Percentiles rank a stretch among this genome's conserved stretches.
phyloP scores from a whole-genome alignment of 2,888 invertebrate genomes.

The Eupithecia subfuscata region DNA sequence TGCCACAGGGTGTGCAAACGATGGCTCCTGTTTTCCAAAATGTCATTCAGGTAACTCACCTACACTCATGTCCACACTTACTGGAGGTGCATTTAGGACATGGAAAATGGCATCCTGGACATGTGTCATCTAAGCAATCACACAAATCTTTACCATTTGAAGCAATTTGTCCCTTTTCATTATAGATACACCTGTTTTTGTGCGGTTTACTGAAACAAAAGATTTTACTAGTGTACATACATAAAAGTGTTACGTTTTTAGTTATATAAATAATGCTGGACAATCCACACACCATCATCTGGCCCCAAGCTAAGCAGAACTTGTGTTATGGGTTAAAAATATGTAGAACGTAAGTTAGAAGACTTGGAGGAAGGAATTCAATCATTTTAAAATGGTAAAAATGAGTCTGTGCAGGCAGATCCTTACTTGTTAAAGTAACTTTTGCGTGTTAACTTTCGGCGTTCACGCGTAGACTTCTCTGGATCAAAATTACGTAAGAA shows the following conservation, averaged over 20 bases:
- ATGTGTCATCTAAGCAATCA: conserved; percentile 91
- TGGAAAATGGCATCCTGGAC: conserved; percentile 93
- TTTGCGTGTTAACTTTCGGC: conserved; percentile 89
- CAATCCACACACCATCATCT: too few species aligned
- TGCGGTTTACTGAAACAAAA: conserved; percentile 62
- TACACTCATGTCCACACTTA: conserved; percentile 93
- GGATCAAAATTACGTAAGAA: conserved; percentile 88
- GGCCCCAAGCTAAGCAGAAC: too few species aligned
- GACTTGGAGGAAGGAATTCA: neutral
- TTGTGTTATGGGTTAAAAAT: too few species aligned
- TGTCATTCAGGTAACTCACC: conserved; percentile 64
- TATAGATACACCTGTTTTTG: conserved; percentile 85
- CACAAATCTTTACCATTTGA: conserved; percentile 89
- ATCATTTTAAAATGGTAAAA: neutral
- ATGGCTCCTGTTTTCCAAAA: neutral
- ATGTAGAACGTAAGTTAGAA: neutral
- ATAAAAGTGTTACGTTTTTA: too few species aligned
- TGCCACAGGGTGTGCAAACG: too few species aligned
- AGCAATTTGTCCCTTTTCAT: conserved; percentile 87
- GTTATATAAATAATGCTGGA: too few species aligned
- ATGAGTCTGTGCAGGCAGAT: neutral
- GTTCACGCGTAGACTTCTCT: conserved; percentile 90
- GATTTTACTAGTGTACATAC: neutral
- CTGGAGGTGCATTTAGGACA: conserved; percentile 89
- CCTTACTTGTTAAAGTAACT: conserved; percentile 64